phyloP scores from a whole-genome alignment of 2,797 vertebrate species.

The Centropyge bicolor region DNA sequence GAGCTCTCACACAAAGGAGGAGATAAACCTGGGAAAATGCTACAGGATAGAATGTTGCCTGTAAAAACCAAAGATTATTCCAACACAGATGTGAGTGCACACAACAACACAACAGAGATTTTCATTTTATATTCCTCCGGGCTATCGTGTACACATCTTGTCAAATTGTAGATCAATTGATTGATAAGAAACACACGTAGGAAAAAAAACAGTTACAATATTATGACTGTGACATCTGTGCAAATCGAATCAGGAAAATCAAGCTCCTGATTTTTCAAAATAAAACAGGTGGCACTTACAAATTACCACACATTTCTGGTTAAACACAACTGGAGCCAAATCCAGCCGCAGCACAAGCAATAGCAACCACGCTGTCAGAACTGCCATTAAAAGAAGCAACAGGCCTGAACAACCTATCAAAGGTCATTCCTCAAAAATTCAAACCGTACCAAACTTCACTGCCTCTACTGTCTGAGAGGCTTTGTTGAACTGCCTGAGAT shows the following conservation, averaged over 20 bases:
- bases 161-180: slow-evolving; percentile 28
- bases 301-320: not conserved
- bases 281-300: not conserved
- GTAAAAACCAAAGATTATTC: slow-evolving; percentile 38
- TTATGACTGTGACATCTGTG: not conserved
- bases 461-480: too few relatives aligned
- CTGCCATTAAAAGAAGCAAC: not conserved
- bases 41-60: slow-evolving; percentile 33
- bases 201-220: not conserved
- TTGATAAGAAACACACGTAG: not conserved
- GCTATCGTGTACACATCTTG: slow-evolving; percentile 28
- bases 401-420: not conserved
- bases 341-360: slow-evolving; percentile 8
- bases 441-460: not conserved
- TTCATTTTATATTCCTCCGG: not conserved
- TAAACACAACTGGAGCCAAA: not conserved
- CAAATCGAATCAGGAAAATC: not conserved
- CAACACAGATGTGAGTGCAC: slow-evolving; percentile 31
- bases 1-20: slow-evolving; percentile 35
- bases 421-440: not conserved
- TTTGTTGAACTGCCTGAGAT: not conserved
- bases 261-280: not conserved
- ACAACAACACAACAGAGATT: slow-evolving; percentile 24
- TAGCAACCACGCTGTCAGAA: not conserved
- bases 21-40: slow-evolving; percentile 39